Evolutionary conservation across 2,113 vertebrate species (phyloP).

Genomic region (Astur gentilis): DNA sequence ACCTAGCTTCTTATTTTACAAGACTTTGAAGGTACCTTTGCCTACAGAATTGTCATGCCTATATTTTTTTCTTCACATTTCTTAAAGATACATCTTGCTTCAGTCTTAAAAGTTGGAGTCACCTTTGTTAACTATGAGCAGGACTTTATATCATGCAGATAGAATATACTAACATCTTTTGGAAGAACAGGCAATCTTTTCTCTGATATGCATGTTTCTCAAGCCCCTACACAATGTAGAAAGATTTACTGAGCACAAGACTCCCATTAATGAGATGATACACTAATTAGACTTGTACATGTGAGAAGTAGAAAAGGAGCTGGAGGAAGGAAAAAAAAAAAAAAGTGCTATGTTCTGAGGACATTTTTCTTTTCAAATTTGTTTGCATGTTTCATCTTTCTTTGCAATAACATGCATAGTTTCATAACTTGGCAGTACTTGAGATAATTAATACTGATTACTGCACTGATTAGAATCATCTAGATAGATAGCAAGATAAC

Average conservation of each 20-base stretch:
- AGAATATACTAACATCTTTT: background rate
- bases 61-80: background rate
- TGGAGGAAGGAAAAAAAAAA: background rate
- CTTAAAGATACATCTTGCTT: background rate
- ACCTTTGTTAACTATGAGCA: background rate
- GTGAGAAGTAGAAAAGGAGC: background rate
- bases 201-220: background rate
- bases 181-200: background rate
- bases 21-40: background rate
- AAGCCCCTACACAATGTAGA: background rate
- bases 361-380: background rate
- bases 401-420: background rate
- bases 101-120: background rate
- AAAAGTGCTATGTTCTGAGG: background rate
- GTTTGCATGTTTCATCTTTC: conserved; percentile 24
- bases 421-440: background rate
- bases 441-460: conserved; percentile 24
- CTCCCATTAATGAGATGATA: conserved; percentile 17
- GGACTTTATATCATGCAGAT: background rate
- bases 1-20: background rate
- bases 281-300: conserved; percentile 29
- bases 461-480: background rate
- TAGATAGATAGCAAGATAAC: background rate
- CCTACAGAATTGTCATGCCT: background rate
- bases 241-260: background rate